Evolutionary conservation across 2,113 vertebrate genomes (phyloP).

Genomic region (Empidonax alnorum): DNA sequence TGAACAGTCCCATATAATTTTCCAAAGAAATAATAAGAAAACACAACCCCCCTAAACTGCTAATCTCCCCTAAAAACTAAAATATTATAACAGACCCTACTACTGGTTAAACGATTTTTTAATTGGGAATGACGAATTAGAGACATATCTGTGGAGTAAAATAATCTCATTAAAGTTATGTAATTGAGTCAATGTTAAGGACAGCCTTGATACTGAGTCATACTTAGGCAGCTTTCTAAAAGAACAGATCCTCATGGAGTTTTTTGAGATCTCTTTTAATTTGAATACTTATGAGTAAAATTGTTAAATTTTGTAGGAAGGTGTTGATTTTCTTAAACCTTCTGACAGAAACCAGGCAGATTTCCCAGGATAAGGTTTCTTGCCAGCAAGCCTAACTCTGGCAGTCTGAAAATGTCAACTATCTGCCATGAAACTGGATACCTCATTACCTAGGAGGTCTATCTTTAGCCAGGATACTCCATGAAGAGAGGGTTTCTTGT

Average conservation of each 20-base stretch:
- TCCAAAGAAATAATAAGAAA: not conserved
- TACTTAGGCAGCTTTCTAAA: not conserved
- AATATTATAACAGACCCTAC: not conserved
- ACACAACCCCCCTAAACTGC: not conserved
- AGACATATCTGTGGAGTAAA: not conserved
- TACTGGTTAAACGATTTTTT: not conserved
- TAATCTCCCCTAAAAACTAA: not conserved
- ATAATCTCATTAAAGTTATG: not conserved
- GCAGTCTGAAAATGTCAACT: not conserved
- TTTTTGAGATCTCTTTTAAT: not conserved
- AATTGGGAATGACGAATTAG: not conserved
- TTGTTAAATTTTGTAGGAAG: not conserved
- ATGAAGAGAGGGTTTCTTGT: not conserved
- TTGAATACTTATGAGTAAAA: constrained; percentile 1
- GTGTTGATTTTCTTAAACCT: not conserved
- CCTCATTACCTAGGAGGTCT: not conserved
- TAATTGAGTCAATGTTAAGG: not conserved
- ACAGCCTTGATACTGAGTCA: not conserved
- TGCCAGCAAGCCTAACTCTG: not conserved
- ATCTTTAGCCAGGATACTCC: constrained; percentile 4
- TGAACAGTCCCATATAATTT: not conserved
- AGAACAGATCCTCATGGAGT: fast-evolving
- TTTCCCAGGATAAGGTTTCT: not conserved
- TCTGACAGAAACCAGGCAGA: constrained; percentile 22
- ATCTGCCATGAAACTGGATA: not conserved